Percentiles rank a stretch among this genome's conserved stretches.
These are phyloP conservation scores for Sciaenops ocellatus DNA, from an alignment of 2,797 vertebrate species.

Conservation along the genomic window DNA sequence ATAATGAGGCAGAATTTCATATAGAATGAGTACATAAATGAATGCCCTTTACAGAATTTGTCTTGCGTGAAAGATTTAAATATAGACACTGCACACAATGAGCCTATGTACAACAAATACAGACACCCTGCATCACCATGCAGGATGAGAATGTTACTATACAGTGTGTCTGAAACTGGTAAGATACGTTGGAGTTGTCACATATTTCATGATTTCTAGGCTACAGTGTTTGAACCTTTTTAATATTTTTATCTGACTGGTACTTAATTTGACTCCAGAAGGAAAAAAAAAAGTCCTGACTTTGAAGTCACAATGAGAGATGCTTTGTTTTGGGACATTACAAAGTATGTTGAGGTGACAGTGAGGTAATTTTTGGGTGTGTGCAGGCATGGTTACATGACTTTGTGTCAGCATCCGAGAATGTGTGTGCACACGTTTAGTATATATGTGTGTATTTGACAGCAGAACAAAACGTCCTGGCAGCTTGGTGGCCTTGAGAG, in stretches of 20 bases:
- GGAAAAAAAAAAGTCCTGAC: neutral
- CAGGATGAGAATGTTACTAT: neutral
- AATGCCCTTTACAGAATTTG: neutral
- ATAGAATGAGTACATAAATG: neutral
- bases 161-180: neutral
- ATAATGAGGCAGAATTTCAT: neutral
- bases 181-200: neutral
- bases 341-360: conserved; percentile 41
- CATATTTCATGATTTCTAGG: conserved; percentile 7
- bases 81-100: neutral
- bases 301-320: conserved; percentile 42
- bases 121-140: neutral
- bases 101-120: neutral
- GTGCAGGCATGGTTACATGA: conserved; percentile 26
- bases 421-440: neutral
- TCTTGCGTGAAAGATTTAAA: neutral
- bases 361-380: conserved; percentile 17
- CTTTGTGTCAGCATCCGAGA: conserved; percentile 21
- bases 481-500: conserved; percentile 42
- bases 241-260: conserved; percentile 24
- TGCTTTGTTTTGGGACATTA: conserved; percentile 30
- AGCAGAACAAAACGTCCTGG: conserved; percentile 56
- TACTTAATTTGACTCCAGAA: conserved; percentile 24
- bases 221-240: conserved; percentile 25
- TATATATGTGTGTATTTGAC: conserved; percentile 23